Percentiles rank a stretch among this genome's conserved stretches.
Evolutionary conservation across 2,113 vertebrate genomes (phyloP).

Genomic region (Archilochus colubris): DNA sequence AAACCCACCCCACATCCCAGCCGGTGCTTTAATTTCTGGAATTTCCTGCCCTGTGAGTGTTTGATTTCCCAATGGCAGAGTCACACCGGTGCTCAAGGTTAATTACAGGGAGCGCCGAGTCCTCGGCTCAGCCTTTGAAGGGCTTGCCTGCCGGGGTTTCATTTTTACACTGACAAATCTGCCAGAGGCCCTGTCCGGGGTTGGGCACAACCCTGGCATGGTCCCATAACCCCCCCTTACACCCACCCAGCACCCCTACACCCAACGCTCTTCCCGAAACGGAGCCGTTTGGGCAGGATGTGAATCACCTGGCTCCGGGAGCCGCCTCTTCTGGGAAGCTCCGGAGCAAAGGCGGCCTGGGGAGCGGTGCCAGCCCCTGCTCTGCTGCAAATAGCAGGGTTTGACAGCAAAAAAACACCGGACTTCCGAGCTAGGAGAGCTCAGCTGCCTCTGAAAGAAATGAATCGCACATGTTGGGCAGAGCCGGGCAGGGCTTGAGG

Average conservation of each 20-base stretch:
- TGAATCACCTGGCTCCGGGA: constrained; percentile 45
- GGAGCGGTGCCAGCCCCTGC: background rate
- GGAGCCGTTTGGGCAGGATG: background rate
- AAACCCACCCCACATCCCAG: background rate
- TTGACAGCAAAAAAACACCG: constrained; percentile 5
- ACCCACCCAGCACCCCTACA: background rate
- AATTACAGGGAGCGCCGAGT: constrained; percentile 42
- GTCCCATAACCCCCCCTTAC: background rate
- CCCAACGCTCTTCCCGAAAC: background rate
- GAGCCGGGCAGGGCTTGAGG: accelerated
- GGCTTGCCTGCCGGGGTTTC: background rate
- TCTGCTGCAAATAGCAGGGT: background rate
- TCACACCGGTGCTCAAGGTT: background rate
- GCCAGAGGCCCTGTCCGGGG: background rate
- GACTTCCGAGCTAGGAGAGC: constrained; percentile 34
- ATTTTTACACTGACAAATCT: background rate
- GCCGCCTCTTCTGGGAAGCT: constrained; percentile 1
- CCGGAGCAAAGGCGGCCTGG: background rate
- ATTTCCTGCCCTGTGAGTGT: constrained; percentile 61
- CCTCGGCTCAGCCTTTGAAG: background rate
- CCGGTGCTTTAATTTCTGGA: constrained; percentile 39
- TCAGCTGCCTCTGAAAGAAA: background rate
- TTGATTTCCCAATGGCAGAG: constrained; percentile 32
- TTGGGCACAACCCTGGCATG: background rate
- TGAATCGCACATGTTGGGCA: background rate